Percentiles rank a stretch among this genome's conserved stretches.
phyloP scores from a whole-genome alignment of 2,113 vertebrate genomes.

The Orthonyx spaldingii region DNA sequence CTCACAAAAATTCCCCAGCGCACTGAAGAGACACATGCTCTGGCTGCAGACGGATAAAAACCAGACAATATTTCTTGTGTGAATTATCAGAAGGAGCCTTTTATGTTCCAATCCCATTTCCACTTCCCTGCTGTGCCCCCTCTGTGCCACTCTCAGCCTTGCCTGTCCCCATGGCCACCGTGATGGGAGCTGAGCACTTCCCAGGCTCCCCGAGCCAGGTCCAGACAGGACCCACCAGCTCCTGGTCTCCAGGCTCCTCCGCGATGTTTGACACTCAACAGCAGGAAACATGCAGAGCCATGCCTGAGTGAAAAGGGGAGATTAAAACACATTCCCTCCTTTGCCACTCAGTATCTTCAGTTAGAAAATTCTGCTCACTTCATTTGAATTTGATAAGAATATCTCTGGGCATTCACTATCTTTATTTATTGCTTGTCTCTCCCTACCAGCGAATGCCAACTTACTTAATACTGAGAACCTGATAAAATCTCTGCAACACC shows the following conservation, averaged over 20 bases:
- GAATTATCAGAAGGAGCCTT: background rate
- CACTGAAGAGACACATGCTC: background rate
- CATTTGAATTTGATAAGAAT: background rate
- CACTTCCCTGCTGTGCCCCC: background rate
- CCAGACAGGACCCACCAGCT: background rate
- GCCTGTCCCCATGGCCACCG: fast-evolving
- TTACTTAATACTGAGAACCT: background rate
- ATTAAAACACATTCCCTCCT: background rate
- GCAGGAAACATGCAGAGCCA: background rate
- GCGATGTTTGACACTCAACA: background rate
- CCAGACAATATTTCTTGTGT: background rate
- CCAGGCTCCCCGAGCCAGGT: fast-evolving
- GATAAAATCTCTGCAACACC: background rate
- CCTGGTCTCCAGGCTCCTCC: background rate
- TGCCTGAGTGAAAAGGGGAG: background rate
- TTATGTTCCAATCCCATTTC: background rate
- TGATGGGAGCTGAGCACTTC: background rate
- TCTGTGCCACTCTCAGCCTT: background rate
- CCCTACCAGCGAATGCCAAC: background rate
- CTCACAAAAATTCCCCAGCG: background rate
- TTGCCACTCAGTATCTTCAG: background rate
- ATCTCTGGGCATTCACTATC: background rate
- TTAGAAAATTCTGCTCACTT: background rate
- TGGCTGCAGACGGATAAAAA: background rate
- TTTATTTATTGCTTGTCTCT: background rate